A percentile compares a stretch with the other conserved stretches of the same genome.
Conservation (phyloP, 2,888 invertebrate species). For the Steromphala cineraria region DNA sequence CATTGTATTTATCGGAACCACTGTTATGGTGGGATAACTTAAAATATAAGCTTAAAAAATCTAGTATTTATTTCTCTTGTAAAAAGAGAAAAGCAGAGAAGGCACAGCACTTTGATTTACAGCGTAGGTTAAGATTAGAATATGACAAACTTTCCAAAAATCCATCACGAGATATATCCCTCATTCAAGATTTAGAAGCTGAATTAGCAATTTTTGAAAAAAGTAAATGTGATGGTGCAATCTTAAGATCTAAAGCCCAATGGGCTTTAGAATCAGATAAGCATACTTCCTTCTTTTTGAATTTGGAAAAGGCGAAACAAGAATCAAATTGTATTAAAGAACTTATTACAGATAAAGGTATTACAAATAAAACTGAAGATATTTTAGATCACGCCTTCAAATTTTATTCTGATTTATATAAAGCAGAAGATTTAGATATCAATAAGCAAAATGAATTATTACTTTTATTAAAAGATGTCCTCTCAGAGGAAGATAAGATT, state of each 20-base stretch:
- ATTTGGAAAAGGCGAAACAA: not conserved
- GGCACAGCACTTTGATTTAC: no score
- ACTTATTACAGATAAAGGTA: not conserved
- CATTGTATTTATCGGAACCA: not conserved
- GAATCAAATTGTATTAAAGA: not conserved
- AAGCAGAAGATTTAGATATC: not conserved
- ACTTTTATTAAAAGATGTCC: not conserved
- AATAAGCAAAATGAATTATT: not conserved
- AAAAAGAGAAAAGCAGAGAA: not conserved
- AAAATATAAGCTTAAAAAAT: constrained; percentile 25
- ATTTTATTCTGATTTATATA: not conserved
- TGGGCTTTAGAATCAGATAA: not conserved
- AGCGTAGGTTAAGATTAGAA: no score
- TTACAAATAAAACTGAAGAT: not conserved
- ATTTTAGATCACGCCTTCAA: not conserved
- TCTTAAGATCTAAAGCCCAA: not conserved
- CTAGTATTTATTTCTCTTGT: not conserved
- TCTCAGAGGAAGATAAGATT: not conserved
- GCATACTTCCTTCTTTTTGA: not conserved
- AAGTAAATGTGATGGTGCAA: not conserved
- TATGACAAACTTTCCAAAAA: no score
- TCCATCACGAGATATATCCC: no score
- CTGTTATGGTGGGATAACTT: constrained; percentile 31
- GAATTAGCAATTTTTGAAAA: no score
- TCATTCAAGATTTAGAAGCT: no score